Evolutionary conservation across 2,888 invertebrate species (phyloP).

Genomic region (Muscina levida): DNA sequence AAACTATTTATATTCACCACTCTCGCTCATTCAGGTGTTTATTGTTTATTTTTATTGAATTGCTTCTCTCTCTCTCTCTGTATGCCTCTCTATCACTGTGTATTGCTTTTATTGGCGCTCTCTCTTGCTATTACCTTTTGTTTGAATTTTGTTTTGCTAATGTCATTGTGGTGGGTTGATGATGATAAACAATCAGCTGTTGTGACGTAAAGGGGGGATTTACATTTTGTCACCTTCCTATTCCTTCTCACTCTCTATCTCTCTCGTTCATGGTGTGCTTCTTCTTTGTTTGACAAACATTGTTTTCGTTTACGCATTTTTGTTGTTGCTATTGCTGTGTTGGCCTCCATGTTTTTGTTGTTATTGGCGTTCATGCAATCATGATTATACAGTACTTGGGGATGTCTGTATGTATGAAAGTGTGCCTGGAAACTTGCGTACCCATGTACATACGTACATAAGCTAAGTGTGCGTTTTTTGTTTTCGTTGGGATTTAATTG

Average conservation of each 20-base stretch:
- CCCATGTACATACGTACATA: background rate
- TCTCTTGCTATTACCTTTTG: too few relatives aligned
- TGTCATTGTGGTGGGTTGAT: background rate
- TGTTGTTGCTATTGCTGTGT: too few relatives aligned
- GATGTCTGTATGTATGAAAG: slow-evolving; percentile 19
- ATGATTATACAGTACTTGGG: too few relatives aligned
- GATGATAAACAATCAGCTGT: slow-evolving; percentile 47
- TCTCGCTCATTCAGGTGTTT: too few relatives aligned
- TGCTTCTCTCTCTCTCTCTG: too few relatives aligned
- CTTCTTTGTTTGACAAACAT: slow-evolving; percentile 36
- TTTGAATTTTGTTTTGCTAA: too few relatives aligned
- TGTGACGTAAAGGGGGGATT: slow-evolving; percentile 38
- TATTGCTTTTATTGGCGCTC: too few relatives aligned
- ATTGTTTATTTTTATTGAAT: too few relatives aligned
- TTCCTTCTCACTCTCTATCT: too few relatives aligned
- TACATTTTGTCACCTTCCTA: slow-evolving; percentile 35
- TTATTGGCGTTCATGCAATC: background rate
- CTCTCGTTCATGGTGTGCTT: background rate
- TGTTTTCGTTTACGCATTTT: too few relatives aligned
- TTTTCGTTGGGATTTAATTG: background rate
- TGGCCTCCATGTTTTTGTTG: slow-evolving; percentile 26
- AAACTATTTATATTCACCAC: too few relatives aligned
- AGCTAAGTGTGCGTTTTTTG: background rate
- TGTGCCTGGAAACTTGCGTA: slow-evolving; percentile 5
- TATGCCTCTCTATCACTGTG: too few relatives aligned